Evolutionary conservation across 2,113 vertebrate genomes (phyloP).

Genomic region (Rhynchomys soricoides): DNA sequence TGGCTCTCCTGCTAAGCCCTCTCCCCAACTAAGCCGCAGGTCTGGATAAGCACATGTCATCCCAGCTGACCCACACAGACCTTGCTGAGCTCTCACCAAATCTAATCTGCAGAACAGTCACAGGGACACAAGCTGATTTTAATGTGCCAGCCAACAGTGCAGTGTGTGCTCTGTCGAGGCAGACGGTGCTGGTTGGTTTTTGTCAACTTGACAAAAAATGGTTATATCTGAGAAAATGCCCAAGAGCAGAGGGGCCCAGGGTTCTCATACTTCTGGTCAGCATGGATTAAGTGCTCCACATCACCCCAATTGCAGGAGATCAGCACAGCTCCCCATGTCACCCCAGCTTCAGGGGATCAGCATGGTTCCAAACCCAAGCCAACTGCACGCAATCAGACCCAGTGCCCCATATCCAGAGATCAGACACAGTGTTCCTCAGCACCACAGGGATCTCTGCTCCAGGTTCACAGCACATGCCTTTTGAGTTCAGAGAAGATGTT

Average conservation of each 20-base stretch:
- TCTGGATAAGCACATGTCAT: not conserved
- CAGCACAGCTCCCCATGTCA: too few relatives aligned
- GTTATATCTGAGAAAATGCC: not conserved
- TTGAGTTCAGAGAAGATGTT: not conserved
- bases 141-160: fast-evolving
- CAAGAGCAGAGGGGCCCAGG: not conserved
- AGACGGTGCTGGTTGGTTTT: not conserved
- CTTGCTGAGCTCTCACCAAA: not conserved
- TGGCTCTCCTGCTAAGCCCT: not conserved
- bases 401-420: not conserved
- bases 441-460: fast-evolving
- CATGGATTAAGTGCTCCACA: not conserved
- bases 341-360: not conserved
- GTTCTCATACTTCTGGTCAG: not conserved
- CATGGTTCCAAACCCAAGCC: not conserved
- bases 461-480: not conserved
- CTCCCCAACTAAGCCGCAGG: not conserved
- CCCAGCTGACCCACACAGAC: not conserved
- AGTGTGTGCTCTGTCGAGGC: not conserved
- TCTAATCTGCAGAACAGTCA: fast-evolving
- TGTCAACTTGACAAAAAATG: not conserved
- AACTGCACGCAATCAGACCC: not conserved
- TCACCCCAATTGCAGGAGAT: not conserved
- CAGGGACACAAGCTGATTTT: not conserved
- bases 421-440: not conserved